These are phyloP conservation scores for Scolopax mira DNA, from an alignment of 2,113 vertebrate species.

Conservation along the genomic window DNA sequence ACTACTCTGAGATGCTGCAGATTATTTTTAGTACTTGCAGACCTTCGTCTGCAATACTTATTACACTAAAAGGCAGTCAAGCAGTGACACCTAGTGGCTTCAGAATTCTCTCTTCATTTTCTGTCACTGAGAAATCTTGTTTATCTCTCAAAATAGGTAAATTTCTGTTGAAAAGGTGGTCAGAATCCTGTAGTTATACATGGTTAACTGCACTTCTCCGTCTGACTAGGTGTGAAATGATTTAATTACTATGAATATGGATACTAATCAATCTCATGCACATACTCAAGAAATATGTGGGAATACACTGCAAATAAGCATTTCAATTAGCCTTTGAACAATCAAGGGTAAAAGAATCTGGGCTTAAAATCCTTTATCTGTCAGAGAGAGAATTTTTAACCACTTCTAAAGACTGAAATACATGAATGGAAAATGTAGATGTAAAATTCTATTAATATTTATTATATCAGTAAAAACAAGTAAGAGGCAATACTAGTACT, in stretches of 20 bases:
- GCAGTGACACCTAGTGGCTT: conserved; percentile 69
- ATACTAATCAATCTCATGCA: not conserved
- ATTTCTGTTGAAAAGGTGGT: not conserved
- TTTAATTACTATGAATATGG: not conserved
- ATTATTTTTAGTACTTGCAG: not conserved
- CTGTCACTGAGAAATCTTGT: not conserved
- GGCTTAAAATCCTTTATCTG: not conserved
- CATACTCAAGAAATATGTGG: not conserved
- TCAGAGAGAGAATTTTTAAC: not conserved
- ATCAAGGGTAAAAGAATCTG: not conserved
- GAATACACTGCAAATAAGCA: not conserved
- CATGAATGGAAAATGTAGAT: not conserved
- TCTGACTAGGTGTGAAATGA: not conserved
- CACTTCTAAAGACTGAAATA: not conserved
- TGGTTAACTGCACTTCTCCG: not conserved
- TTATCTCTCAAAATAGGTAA: not conserved
- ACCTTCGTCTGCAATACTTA: not conserved
- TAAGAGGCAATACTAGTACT: not conserved
- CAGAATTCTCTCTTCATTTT: not conserved
- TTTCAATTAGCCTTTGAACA: not conserved
- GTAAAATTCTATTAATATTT: conserved; percentile 20
- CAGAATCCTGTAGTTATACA: not conserved
- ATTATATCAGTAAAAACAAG: not conserved
- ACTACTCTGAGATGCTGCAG: not conserved
- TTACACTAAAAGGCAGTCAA: conserved; percentile 5